phyloP scores from a whole-genome alignment of 2,888 invertebrate genomes.

The Drosophila flavopinicola region DNA sequence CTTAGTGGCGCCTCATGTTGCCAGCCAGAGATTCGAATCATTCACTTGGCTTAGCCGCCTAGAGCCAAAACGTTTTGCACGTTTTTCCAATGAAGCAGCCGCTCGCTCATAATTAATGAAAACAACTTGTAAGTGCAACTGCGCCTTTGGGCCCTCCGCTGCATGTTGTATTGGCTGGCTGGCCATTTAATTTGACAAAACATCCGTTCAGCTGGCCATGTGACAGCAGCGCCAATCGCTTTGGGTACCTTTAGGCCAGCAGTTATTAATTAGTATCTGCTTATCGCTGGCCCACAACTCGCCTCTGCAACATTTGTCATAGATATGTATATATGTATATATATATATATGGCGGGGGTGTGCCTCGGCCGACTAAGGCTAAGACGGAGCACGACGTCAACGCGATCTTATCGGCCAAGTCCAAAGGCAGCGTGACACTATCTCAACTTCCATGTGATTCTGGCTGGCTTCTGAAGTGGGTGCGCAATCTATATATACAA shows the following conservation, averaged over 20 bases:
- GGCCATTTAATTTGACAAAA: constrained; percentile 59
- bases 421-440: constrained; percentile 59
- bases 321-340: no score
- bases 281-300: constrained; percentile 64
- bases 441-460: constrained; percentile 52
- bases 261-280: constrained; percentile 77
- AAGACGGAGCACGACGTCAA: constrained; percentile 37
- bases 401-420: constrained; percentile 62
- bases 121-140: constrained; percentile 52
- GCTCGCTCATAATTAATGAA: constrained; percentile 76
- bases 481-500: no score
- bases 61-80: constrained; percentile 72
- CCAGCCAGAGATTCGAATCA: constrained; percentile 65
- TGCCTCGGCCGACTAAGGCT: constrained; percentile 10
- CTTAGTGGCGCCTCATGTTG: constrained; percentile 66
- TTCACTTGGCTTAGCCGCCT: constrained; percentile 71
- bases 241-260: constrained; percentile 28
- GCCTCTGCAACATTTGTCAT: constrained; percentile 61
- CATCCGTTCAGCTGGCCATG: constrained; percentile 45
- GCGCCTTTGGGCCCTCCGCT: no score
- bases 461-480: constrained; percentile 29
- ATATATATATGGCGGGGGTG: constrained; percentile 68
- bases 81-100: constrained; percentile 76
- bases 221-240: constrained; percentile 57
- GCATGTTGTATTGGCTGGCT: no score